These are phyloP conservation scores for Alloscopus bannaensis DNA, from an alignment of 2,888 invertebrate genomes.

Conservation along the genomic window DNA sequence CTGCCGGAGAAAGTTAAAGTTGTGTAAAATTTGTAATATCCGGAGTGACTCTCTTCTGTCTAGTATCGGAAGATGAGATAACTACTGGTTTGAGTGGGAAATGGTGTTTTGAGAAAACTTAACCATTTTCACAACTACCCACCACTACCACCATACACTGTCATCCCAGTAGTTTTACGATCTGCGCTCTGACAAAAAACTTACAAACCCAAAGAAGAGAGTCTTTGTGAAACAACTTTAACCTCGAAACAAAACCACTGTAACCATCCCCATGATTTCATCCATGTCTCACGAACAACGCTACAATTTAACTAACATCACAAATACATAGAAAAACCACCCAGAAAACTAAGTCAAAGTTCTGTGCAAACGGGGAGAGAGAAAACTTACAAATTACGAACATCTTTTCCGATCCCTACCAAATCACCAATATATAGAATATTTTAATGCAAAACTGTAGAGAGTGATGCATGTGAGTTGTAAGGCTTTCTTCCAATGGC, in stretches of 20 bases:
- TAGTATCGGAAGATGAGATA: background rate
- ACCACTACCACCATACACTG: background rate
- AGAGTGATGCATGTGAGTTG: conserved; percentile 2
- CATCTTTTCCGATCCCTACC: conserved; percentile 35
- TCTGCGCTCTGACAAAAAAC: background rate
- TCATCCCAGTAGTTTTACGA: background rate
- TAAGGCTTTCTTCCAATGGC: background rate
- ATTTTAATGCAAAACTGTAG: conserved; percentile 22
- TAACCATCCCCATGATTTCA: conserved; percentile 7
- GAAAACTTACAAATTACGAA: conserved; percentile 41
- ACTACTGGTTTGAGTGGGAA: background rate
- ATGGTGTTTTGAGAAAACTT: conserved; percentile 20
- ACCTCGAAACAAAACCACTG: conserved; percentile 24
- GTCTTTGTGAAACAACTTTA: conserved; percentile 26
- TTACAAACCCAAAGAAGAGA: background rate
- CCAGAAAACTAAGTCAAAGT: conserved; percentile 44
- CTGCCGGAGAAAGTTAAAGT: conserved; percentile 48
- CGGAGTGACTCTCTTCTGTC: conserved; percentile 45
- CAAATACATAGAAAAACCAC: too few species aligned
- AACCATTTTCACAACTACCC: background rate
- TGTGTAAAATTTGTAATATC: conserved; percentile 72
- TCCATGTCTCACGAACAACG: background rate
- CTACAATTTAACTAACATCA: too few species aligned
- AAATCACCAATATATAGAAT: conserved; percentile 52
- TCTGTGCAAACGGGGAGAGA: conserved; percentile 3